phyloP scores from a whole-genome alignment of 2,113 vertebrate species.

The Sebastes schlegelii region DNA sequence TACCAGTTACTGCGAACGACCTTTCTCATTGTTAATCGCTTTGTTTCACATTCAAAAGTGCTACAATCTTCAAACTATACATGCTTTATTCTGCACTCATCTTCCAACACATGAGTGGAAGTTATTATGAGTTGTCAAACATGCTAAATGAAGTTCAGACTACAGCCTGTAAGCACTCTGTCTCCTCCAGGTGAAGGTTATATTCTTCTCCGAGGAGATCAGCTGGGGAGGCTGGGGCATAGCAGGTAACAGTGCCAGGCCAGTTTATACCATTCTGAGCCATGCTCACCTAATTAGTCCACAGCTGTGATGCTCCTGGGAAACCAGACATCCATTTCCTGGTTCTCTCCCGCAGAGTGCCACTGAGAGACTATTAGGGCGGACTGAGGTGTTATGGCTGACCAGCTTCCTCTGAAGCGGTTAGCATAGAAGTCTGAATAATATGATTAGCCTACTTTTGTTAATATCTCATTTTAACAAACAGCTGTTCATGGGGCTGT shows the following conservation, averaged over 20 bases:
- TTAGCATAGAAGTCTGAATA: conserved; percentile 2
- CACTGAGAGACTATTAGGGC: conserved; percentile 53
- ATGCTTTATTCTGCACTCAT: not conserved
- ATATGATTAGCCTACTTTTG: conserved; percentile 36
- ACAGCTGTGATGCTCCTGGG: conserved; percentile 72
- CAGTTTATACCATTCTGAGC: conserved; percentile 50
- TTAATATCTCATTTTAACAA: conserved; percentile 15
- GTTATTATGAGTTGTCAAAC: conserved; percentile 23
- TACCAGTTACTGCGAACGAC: not conserved
- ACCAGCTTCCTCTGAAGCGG: conserved; percentile 31
- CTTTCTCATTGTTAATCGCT: conserved; percentile 5
- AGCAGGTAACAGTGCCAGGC: conserved; percentile 60
- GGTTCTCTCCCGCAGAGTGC: conserved; percentile 35
- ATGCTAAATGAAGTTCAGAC: conserved; percentile 28
- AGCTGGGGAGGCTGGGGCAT: conserved; percentile 45
- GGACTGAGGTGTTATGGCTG: conserved; percentile 21
- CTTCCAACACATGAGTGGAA: not conserved
- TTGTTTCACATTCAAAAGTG: conserved; percentile 5
- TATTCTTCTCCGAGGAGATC: conserved; percentile 56
- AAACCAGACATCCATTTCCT: conserved; percentile 54
- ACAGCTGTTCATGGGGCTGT: not conserved
- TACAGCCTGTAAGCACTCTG: conserved; percentile 22
- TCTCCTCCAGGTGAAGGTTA: conserved; percentile 68
- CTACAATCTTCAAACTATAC: not conserved
- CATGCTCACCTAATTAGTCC: conserved; percentile 68